Evolutionary conservation across 2,797 vertebrate species (phyloP).

Genomic region (Micromesistius poutassou): DNA sequence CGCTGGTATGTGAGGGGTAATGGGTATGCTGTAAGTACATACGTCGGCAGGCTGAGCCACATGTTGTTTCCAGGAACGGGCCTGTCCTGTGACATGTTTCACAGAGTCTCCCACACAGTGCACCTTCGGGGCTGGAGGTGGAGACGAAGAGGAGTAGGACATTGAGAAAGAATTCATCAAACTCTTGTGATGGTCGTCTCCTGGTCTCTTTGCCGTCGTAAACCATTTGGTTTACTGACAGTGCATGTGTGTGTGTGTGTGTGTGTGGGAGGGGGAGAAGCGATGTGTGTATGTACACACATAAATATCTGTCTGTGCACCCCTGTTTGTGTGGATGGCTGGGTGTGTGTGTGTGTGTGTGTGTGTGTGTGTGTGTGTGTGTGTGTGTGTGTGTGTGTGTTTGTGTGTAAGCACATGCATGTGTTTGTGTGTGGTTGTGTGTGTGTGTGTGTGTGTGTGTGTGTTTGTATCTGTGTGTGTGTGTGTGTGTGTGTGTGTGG

Average conservation of each 20-base stretch:
- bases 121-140: conserved; percentile 47
- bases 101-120: conserved; percentile 52
- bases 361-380: conserved; percentile 36
- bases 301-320: not conserved
- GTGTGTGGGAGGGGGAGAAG: conserved; percentile 3
- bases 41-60: conserved; percentile 37
- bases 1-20: conserved; percentile 23
- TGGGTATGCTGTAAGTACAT: conserved; percentile 23
- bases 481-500: no score
- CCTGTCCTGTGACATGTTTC: conserved; percentile 63
- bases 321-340: no score
- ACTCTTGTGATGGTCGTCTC: conserved; percentile 49
- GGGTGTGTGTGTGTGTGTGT: no score
- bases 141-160: conserved; percentile 38
- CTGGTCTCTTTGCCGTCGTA: conserved; percentile 43
- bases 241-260: conserved; percentile 18
- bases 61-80: conserved; percentile 67
- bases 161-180: conserved; percentile 48
- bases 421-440: no score
- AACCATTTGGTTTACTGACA: conserved; percentile 41
- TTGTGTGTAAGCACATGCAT: no score
- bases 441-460: no score
- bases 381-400: no score
- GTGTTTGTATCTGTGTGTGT: no score
- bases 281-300: conserved; percentile 3